Conservation (phyloP, 1,140 invertebrate species). For the Macrotrachela quadricornifera region DNA sequence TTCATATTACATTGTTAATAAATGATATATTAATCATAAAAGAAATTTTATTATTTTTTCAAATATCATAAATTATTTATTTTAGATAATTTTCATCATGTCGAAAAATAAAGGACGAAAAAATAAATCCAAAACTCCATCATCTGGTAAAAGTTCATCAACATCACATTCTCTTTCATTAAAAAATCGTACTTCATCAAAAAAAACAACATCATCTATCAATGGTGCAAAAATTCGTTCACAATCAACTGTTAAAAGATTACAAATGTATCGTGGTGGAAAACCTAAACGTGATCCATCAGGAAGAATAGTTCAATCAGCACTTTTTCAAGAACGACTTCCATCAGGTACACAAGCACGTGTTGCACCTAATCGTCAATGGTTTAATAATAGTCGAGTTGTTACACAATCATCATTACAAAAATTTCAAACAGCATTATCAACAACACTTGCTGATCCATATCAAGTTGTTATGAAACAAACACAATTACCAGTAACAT, state of each 20-base stretch:
- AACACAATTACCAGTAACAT: conserved; percentile 71
- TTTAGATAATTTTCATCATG: too few species aligned
- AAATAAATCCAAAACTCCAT: too few species aligned
- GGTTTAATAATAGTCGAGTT: conserved; percentile 63
- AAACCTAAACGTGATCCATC: conserved; percentile 70
- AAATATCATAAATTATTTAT: too few species aligned
- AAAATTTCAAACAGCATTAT: conserved; percentile 86
- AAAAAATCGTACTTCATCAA: too few species aligned
- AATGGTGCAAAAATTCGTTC: background rate
- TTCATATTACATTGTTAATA: too few species aligned
- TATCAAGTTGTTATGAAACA: conserved; percentile 94
- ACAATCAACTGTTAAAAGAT: conserved; percentile 72
- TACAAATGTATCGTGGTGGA: conserved; percentile 92
- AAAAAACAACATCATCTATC: too few species aligned
- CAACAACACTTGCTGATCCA: conserved; percentile 74
- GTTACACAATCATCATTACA: conserved; percentile 81
- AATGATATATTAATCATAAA: too few species aligned
- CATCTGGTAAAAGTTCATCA: too few species aligned
- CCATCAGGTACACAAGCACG: conserved; percentile 70
- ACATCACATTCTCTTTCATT: too few species aligned
- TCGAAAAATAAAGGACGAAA: too few species aligned
- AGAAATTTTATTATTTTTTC: too few species aligned
- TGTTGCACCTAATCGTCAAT: conserved; percentile 86
- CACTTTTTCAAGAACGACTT: conserved; percentile 73
- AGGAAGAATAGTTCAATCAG: conserved; percentile 76